phyloP scores from a whole-genome alignment of 2,888 invertebrate genomes.

The Nasonia oneida region DNA sequence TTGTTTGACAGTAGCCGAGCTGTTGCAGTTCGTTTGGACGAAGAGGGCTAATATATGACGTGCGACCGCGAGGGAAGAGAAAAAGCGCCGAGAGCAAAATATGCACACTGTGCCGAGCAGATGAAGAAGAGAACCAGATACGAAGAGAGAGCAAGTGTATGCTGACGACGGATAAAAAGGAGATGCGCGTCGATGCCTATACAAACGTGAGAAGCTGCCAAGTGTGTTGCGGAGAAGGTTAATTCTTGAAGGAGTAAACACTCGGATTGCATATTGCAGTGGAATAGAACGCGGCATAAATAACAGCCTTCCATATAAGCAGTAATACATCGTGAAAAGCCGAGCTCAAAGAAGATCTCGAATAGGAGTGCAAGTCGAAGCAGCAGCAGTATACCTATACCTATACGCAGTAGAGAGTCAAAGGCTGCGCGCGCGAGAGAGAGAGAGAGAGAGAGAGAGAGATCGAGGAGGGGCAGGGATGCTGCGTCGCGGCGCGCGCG shows the following conservation, averaged over 20 bases:
- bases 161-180: neutral
- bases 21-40: neutral
- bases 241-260: neutral
- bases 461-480: conserved; percentile 6
- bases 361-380: neutral
- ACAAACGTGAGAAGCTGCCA: neutral
- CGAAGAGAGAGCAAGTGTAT: neutral
- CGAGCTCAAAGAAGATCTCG: neutral
- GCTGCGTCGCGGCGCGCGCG: conserved; percentile 45
- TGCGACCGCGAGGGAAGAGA: neutral
- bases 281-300: neutral
- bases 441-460: neutral
- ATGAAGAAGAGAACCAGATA: neutral
- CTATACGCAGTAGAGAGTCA: neutral
- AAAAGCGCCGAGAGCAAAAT: neutral
- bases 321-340: neutral
- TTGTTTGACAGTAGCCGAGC: neutral
- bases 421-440: neutral
- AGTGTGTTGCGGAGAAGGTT: neutral
- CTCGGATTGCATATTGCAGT: too few species aligned
- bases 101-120: neutral
- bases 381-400: neutral
- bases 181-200: neutral
- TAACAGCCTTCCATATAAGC: too few species aligned
- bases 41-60: neutral